phyloP scores from a whole-genome alignment of 2,888 invertebrate species.

The Plebejus melissa region DNA sequence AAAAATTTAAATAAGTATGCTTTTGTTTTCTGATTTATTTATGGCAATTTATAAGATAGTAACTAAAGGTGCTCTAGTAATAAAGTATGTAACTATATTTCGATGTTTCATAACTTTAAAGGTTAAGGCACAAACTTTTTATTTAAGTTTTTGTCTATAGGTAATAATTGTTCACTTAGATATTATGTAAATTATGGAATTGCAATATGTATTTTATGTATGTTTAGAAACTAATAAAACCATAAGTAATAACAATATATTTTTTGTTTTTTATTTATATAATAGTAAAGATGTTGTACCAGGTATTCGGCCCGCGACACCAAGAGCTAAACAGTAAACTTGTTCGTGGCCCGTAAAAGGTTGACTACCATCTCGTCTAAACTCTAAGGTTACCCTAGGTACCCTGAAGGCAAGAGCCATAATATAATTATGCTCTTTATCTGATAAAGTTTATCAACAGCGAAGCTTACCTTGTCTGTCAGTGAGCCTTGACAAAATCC shows the following conservation, averaged over 20 bases:
- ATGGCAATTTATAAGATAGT: neutral
- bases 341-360: no score
- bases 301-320: no score
- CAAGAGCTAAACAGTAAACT: no score
- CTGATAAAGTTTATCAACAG: no score
- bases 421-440: no score
- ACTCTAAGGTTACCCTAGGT: no score
- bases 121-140: neutral
- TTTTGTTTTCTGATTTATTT: neutral
- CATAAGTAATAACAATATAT: neutral
- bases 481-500: no score
- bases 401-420: no score
- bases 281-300: no score
- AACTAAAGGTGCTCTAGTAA: slow-evolving; percentile 7
- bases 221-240: slow-evolving; percentile 7
- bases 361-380: no score
- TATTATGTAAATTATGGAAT: neutral
- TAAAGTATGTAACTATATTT: neutral
- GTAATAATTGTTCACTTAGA: neutral
- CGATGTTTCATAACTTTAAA: neutral
- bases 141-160: neutral
- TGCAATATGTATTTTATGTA: neutral
- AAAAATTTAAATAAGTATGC: neutral
- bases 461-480: no score
- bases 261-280: neutral